Evolutionary conservation across 2,113 vertebrate species (phyloP).

Genomic region (rat (Rattus norvegicus)): DNA sequence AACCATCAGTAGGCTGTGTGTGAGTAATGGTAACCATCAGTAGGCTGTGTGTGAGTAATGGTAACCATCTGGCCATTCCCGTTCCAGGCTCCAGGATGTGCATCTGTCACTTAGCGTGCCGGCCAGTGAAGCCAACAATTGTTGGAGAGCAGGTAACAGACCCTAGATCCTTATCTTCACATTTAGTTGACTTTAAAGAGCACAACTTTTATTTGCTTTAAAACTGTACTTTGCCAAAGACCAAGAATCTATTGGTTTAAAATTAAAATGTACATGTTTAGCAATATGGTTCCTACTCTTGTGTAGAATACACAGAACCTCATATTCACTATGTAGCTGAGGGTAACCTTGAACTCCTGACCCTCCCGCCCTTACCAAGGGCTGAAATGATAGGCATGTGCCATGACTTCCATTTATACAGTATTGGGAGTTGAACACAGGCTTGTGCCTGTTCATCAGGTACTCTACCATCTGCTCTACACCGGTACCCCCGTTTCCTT

Average conservation of each 20-base stretch:
- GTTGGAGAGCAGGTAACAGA: slow-evolving; percentile 90
- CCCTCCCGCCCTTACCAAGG: neutral
- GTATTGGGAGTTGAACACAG: neutral
- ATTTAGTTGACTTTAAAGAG: slow-evolving; percentile 8
- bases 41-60: neutral
- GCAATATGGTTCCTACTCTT: neutral
- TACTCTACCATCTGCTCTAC: neutral
- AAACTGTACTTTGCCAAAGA: neutral
- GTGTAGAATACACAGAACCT: neutral
- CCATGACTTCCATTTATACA: neutral
- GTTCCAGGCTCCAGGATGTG: slow-evolving; percentile 96
- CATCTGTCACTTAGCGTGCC: slow-evolving; percentile 96
- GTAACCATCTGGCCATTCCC: slow-evolving; percentile 47
- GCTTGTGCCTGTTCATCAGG: too few species aligned
- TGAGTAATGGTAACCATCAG: too few species aligned
- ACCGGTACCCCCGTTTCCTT: neutral
- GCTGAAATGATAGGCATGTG: neutral
- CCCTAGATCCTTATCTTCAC: slow-evolving; percentile 14
- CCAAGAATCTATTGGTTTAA: neutral
- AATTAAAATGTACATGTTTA: neutral
- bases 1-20: too few species aligned
- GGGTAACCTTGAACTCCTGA: too few species aligned
- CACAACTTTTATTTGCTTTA: neutral
- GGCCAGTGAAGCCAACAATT: slow-evolving; percentile 89
- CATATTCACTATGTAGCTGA: neutral